Evolutionary conservation across 2,888 invertebrate genomes (phyloP), one percentile per base, ranked within the genome.

Genomic region (Achlya flavicornis): DNA sequence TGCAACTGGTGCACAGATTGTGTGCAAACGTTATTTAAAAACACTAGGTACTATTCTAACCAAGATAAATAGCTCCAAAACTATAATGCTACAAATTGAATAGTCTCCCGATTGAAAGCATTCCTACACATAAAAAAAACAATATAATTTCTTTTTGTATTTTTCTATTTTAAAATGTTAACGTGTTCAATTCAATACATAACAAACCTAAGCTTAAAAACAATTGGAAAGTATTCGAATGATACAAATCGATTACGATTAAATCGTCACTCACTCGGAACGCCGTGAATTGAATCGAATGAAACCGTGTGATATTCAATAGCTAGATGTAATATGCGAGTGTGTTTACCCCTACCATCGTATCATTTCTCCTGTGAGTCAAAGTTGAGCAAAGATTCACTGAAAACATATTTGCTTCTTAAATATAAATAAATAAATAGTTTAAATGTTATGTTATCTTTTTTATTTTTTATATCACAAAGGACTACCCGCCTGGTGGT

Each of bases 271-370:
- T 53, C 53, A 19, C 16, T 53, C 53, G 53, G 53, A 53, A 53
- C 7, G 53, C 53, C 10, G 53, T 53, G 53, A 53, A 53, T 53
- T 53, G 53, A 53, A 53, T 53, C 58, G 58, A 58, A 33, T 64
- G 73, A 59, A 61, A 66, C 62, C 63, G 69, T 65, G 68, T 66
- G 67, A 69, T 73, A 71, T 75, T 75, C 74, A 73, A 68, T 63
- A 60, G 62, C n/a, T 61, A 38, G 61, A 61, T 35, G 67, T 61
- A 72, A 69, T 67, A 53, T 19, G 35, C 35, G 58, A 58, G 35
- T 58, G 58, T n/a, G n/a, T 58, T 58, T 16, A 10, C 10, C 58
- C 58, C 58, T 58, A 58, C 58, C 14, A 58, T 58, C 19, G 16
- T 19, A 19, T 6, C n/a, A 0, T 8, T 19, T 19, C 19, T 16